Base-by-base conservation (phyloP, 2,113 vertebrate species). In the Oncorhynchus kisutch region DNA sequence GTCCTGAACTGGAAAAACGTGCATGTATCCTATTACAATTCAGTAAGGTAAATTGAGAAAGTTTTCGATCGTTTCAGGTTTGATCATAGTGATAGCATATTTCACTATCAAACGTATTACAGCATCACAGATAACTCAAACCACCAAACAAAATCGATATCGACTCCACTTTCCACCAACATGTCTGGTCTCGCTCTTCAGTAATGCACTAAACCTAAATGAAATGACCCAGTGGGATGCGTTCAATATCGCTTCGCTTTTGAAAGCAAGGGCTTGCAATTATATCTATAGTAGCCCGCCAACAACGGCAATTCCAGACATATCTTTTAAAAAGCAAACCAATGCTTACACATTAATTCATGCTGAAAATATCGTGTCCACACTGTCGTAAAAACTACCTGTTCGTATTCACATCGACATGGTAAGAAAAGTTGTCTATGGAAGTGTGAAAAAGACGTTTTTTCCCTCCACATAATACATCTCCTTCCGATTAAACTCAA, bases 1-100 rank as follows among this genome's bases (percentile, higher is more conserved):
- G 89, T 91, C 57, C 88, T 89, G 86, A 89, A 83, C 31, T 45
- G 39, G 9, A 45, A 45, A 54, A 62, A 2, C n/a, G n/a, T 7
- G n/a, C n/a, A 22, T 11, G 59, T 62, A 62, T 22, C 59, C 18
- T 11, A 22, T 3, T 24, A 62, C n/a, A 62, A 62, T 22, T 60
- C 20, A 5, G 18, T 57, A 57, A 57, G 18, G n/a, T 22, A 62
- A 3, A 62, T 6, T 24, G 8, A 22, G 3, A 62, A 24, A 62
- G 59, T 24, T 62, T n/a, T 24, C 5, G 59, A 22, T 62, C n/a
- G 5, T 62, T 22, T 62, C 7, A 24, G 7, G n/a, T 62, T 62
- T 62, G 12, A 62, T 62, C n/a, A 62, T 62, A 16, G 59, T 0
- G 59, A 62, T 9, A 24, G 59, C 22, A 39, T 45, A 45, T 45